Evolutionary conservation across 1,140 invertebrate species (phyloP).

Genomic region (Thalassaphorura encarpata): DNA sequence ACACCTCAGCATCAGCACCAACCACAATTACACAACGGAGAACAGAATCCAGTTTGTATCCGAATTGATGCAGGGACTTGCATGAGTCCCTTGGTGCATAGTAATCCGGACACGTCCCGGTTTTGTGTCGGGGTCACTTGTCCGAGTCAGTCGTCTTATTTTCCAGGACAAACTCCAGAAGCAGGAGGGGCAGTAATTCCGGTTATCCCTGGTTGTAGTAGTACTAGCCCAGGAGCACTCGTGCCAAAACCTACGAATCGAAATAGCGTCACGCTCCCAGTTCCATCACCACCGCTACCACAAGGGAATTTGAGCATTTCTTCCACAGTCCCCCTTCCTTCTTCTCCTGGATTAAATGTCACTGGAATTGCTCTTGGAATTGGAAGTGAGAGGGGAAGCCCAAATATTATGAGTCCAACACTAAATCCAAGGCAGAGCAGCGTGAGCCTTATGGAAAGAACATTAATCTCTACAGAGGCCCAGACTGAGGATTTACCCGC

Average conservation of each 20-base stretch:
- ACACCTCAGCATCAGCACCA: background rate
- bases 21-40: background rate
- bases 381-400: too few relatives aligned
- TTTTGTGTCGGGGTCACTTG: too few relatives aligned
- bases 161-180: background rate
- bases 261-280: conserved; percentile 13
- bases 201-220: too few relatives aligned
- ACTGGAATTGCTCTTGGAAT: too few relatives aligned
- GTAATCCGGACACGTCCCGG: too few relatives aligned
- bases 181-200: background rate
- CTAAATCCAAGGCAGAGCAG: too few relatives aligned
- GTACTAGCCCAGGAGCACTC: background rate
- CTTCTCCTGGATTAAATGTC: too few relatives aligned
- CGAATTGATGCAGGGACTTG: background rate
- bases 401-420: too few relatives aligned
- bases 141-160: too few relatives aligned
- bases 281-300: conserved; percentile 6
- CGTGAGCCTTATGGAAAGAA: too few relatives aligned
- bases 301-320: background rate
- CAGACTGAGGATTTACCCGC: conserved; percentile 36
- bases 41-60: background rate
- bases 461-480: conserved; percentile 37
- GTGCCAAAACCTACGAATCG: conserved; percentile 16
- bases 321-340: too few relatives aligned
- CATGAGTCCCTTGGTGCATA: background rate